These are phyloP conservation scores for Aphelinus certus DNA, from an alignment of 1,140 invertebrate species.

Conservation along the genomic window DNA sequence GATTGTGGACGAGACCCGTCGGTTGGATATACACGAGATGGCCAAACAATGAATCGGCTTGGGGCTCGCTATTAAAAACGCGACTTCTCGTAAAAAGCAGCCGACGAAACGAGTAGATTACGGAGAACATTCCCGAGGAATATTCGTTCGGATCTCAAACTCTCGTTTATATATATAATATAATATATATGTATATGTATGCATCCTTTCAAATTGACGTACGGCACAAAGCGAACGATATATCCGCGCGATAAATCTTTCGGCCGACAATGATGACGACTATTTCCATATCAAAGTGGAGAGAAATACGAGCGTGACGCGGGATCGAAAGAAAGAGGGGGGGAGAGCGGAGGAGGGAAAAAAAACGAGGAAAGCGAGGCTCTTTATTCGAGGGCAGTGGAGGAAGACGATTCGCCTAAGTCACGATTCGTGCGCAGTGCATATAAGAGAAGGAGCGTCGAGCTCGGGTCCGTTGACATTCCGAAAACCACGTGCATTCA, in stretches of 20 bases:
- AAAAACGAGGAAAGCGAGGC: neutral
- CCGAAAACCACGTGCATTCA: slow-evolving; percentile 34
- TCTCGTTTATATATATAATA: too few relatives aligned
- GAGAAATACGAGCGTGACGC: too few relatives aligned
- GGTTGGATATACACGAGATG: too few relatives aligned
- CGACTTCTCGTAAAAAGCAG: neutral
- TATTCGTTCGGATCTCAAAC: too few relatives aligned
- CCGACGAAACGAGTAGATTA: neutral
- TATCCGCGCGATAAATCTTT: slow-evolving; percentile 1
- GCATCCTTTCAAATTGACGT: too few relatives aligned
- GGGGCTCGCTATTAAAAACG: neutral
- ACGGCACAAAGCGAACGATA: neutral
- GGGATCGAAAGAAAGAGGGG: too few relatives aligned
- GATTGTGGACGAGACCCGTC: too few relatives aligned
- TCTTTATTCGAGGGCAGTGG: neutral
- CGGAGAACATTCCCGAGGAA: too few relatives aligned
- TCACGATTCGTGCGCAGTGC: slow-evolving; percentile 9
- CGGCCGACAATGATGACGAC: neutral
- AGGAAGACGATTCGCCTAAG: neutral
- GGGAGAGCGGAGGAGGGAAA: too few relatives aligned
- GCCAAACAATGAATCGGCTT: too few relatives aligned
- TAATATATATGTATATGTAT: too few relatives aligned
- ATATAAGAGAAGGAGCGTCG: slow-evolving; percentile 1
- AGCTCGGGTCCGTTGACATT: slow-evolving; percentile 26
- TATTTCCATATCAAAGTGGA: neutral